These are phyloP conservation scores for Adelges cooleyi DNA, from an alignment of 1,140 invertebrate genomes.

Conservation along the genomic window DNA sequence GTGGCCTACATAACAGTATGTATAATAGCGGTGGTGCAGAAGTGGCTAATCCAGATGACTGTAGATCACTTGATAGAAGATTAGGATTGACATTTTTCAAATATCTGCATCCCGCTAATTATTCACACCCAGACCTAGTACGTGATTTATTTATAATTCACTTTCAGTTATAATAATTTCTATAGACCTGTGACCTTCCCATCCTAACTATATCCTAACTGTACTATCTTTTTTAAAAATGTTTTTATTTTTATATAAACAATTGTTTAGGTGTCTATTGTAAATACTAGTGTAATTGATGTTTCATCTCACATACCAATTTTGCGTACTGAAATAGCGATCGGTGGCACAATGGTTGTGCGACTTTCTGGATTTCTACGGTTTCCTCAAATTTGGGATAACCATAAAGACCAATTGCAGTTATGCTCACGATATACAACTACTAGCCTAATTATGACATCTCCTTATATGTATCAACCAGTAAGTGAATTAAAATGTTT, in stretches of 20 bases:
- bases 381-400: slow-evolving; percentile 57
- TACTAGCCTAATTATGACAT: slow-evolving; percentile 18
- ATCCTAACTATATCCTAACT: too few relatives aligned
- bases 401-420: slow-evolving; percentile 51
- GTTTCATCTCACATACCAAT: slow-evolving; percentile 42
- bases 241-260: too few relatives aligned
- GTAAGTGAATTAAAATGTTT: too few relatives aligned
- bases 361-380: slow-evolving; percentile 66
- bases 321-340: slow-evolving; percentile 50
- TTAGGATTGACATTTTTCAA: slow-evolving; percentile 80
- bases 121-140: slow-evolving; percentile 65
- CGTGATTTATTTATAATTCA: background rate
- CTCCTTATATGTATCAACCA: slow-evolving; percentile 24
- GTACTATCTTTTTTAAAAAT: too few relatives aligned
- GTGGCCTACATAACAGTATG: slow-evolving; percentile 48
- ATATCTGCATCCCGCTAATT: slow-evolving; percentile 74
- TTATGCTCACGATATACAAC: slow-evolving; percentile 46
- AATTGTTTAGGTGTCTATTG: slow-evolving; percentile 48
- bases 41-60: slow-evolving; percentile 61
- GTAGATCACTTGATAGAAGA: slow-evolving; percentile 62
- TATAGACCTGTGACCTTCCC: too few relatives aligned
- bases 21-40: slow-evolving; percentile 48
- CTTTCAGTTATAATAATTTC: too few relatives aligned
- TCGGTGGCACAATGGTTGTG: slow-evolving; percentile 59
- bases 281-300: slow-evolving; percentile 71